Conservation (phyloP, 2,888 invertebrate species). For the Oscheius sp. region DNA sequence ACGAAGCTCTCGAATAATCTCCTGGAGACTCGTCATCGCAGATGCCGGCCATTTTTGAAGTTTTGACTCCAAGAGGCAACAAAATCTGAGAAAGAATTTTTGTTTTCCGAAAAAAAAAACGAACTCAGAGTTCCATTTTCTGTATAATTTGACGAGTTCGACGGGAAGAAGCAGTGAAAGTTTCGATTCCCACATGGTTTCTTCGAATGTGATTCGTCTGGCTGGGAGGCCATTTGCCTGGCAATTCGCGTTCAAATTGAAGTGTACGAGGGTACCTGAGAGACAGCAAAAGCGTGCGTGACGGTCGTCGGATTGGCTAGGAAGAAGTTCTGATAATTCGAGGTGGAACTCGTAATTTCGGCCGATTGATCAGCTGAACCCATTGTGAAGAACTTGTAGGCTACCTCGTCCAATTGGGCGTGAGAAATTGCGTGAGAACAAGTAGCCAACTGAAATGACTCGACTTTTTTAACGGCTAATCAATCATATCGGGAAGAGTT, state of each 20-base stretch:
- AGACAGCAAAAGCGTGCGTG: constrained; percentile 62
- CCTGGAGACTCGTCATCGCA: constrained; percentile 35
- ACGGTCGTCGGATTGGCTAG: constrained; percentile 56
- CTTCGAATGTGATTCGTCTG: constrained; percentile 58
- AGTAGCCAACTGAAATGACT: constrained; percentile 57
- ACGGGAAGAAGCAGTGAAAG: constrained; percentile 60
- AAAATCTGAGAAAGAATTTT: constrained; percentile 33
- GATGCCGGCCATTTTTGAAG: constrained; percentile 39
- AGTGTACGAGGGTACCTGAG: constrained; percentile 46
- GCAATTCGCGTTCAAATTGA: neutral
- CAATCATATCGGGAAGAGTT: neutral
- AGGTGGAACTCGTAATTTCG: neutral
- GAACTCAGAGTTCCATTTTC: constrained; percentile 49
- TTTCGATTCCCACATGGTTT: constrained; percentile 65
- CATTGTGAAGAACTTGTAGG: constrained; percentile 58
- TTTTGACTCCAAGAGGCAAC: constrained; percentile 41
- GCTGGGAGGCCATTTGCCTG: constrained; percentile 53
- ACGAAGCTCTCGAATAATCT: constrained; percentile 44
- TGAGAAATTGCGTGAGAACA: constrained; percentile 61
- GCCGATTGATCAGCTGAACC: neutral
- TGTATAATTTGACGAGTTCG: constrained; percentile 62
- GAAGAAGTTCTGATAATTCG: constrained; percentile 49
- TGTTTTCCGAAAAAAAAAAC: neutral
- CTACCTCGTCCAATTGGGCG: constrained; percentile 66
- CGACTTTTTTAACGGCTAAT: neutral